These are phyloP conservation scores for Thaumetopoea pityocampa DNA, from an alignment of 1,140 invertebrate species.

Conservation along the genomic window DNA sequence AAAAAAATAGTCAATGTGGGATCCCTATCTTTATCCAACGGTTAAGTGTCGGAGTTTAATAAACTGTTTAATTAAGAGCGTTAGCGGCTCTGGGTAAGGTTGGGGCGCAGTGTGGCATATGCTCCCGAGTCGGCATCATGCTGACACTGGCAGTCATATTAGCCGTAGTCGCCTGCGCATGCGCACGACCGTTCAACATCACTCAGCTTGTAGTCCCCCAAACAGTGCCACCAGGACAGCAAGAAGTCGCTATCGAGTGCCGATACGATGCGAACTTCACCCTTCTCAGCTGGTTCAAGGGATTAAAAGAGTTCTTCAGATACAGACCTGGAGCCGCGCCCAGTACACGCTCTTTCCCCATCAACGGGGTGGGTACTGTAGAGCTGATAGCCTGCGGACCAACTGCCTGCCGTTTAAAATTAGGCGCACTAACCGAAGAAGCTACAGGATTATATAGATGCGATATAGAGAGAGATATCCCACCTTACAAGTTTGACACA, in stretches of 20 bases:
- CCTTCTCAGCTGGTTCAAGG: conserved; percentile 64
- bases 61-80: conserved; percentile 69
- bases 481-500: conserved; percentile 54
- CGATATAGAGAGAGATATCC: conserved; percentile 55
- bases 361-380: conserved; percentile 53
- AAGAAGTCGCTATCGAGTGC: conserved; percentile 58
- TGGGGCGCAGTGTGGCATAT: conserved; percentile 52
- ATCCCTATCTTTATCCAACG: conserved; percentile 43
- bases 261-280: conserved; percentile 67
- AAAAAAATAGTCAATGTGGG: conserved; percentile 42
- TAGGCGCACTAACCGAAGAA: conserved; percentile 53
- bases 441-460: conserved; percentile 61
- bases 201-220: conserved; percentile 54
- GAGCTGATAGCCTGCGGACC: conserved; percentile 55
- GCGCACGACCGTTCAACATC: conserved; percentile 52
- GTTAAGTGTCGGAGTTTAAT: conserved; percentile 72
- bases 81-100: conserved; percentile 28
- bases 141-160: conserved; percentile 32
- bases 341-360: conserved; percentile 53
- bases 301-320: conserved; percentile 59
- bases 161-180: conserved; percentile 18
- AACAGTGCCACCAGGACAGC: conserved; percentile 38
- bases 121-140: conserved; percentile 56
- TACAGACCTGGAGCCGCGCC: conserved; percentile 55
- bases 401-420: conserved; percentile 43